These are phyloP conservation scores for Miniopterus natalensis DNA, from an alignment of 2,113 vertebrate species.

Conservation along the genomic window DNA sequence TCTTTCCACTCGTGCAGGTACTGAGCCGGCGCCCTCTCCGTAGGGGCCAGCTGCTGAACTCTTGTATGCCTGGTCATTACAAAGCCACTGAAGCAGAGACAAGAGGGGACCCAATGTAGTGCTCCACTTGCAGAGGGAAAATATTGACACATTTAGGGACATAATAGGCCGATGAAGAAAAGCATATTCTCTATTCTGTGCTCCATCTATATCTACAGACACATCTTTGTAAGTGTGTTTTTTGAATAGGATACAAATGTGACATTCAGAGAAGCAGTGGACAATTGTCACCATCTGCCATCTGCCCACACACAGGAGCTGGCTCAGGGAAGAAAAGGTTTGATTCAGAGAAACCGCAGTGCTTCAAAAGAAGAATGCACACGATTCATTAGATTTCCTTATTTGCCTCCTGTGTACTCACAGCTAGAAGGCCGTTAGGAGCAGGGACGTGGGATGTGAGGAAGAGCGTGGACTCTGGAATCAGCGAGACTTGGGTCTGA, in stretches of 20 bases:
- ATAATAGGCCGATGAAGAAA: constrained; percentile 64
- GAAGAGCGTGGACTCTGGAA: not conserved
- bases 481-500: not conserved
- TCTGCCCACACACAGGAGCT: constrained; percentile 63
- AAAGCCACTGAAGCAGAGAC: constrained; percentile 59
- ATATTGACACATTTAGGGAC: constrained; percentile 67
- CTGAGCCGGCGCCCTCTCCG: not conserved
- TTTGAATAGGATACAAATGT: constrained; percentile 73
- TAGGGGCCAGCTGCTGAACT: not conserved
- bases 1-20: not conserved
- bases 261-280: constrained; percentile 71
- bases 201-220: constrained; percentile 59
- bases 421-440: not conserved
- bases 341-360: constrained; percentile 68
- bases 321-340: constrained; percentile 64
- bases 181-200: constrained; percentile 51
- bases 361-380: constrained; percentile 60
- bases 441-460: not conserved
- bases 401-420: constrained; percentile 29
- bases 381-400: constrained; percentile 58
- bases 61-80: constrained; percentile 42
- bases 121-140: constrained; percentile 62
- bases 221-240: constrained; percentile 65
- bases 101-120: constrained; percentile 31
- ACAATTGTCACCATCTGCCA: constrained; percentile 78